phyloP scores from a whole-genome alignment of 64 coral and sea anemone species.

The Exaiptasia diaphana region DNA sequence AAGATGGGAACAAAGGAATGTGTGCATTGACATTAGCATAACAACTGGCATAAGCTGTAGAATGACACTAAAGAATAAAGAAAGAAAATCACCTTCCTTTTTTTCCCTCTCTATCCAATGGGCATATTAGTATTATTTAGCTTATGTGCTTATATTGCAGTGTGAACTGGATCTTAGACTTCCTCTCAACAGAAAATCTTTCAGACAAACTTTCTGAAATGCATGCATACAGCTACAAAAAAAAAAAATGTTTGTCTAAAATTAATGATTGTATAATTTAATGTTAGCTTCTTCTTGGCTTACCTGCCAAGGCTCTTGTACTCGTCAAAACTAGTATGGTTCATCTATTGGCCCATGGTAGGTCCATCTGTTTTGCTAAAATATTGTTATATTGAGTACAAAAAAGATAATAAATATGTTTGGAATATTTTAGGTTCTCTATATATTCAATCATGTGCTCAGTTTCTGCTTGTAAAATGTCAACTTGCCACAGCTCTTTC shows the following conservation, averaged over 20 bases:
- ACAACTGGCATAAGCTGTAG: too few species aligned
- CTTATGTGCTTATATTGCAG: too few species aligned
- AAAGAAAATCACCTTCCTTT: too few species aligned
- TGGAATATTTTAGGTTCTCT: constrained; percentile 45
- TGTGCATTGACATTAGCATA: background rate
- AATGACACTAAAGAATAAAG: too few species aligned
- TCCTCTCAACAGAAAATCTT: too few species aligned
- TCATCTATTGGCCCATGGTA: constrained; percentile 82
- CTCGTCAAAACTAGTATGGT: constrained; percentile 76
- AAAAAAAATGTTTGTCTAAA: too few species aligned
- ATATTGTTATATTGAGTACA: background rate
- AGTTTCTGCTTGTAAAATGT: constrained; percentile 82
- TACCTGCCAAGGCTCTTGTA: constrained; percentile 47
- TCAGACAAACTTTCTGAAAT: too few species aligned
- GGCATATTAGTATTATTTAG: too few species aligned
- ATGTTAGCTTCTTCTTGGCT: constrained; percentile 63
- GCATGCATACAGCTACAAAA: too few species aligned
- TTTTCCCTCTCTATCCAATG: too few species aligned
- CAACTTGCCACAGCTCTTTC: constrained; percentile 55
- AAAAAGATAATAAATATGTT: background rate
- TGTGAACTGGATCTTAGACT: too few species aligned
- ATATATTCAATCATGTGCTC: constrained; percentile 67
- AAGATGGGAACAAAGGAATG: background rate
- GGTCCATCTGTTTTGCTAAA: background rate
- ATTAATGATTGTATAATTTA: too few species aligned